Conservation (phyloP, 2,797 vertebrate species). For the Thunnus albacares region DNA sequence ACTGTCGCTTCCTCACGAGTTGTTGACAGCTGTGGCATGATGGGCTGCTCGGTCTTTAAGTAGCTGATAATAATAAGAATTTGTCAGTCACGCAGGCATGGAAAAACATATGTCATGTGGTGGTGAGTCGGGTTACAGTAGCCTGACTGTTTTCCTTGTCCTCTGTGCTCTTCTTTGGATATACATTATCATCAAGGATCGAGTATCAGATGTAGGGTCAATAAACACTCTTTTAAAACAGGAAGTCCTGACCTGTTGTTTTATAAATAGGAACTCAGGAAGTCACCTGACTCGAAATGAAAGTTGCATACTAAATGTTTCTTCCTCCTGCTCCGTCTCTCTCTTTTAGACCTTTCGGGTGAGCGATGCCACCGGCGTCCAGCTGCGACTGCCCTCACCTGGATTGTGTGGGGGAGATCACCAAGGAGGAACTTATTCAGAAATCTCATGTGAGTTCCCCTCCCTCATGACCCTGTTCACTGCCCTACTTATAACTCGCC, state of each 20-base stretch:
- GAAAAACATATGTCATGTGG: conserved; percentile 11
- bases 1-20: conserved; percentile 2
- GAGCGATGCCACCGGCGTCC: conserved; percentile 87
- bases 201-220: not conserved
- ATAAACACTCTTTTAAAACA: not conserved
- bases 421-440: conserved; percentile 97
- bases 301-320: conserved; percentile 12
- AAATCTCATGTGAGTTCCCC: conserved; percentile 94
- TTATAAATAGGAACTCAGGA: not conserved
- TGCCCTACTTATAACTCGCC: not conserved
- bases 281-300: conserved; percentile 1
- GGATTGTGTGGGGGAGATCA: conserved; percentile 97
- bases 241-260: conserved; percentile 10
- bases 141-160: conserved; percentile 25
- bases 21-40: conserved; percentile 31
- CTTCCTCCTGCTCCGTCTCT: not conserved
- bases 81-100: conserved; percentile 26
- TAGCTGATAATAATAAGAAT: conserved; percentile 45
- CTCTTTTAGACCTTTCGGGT: conserved; percentile 43
- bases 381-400: conserved; percentile 93
- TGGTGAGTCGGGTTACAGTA: conserved; percentile 43
- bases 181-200: not conserved
- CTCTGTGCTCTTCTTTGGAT: conserved; percentile 16
- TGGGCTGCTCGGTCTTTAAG: conserved; percentile 2
- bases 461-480: not conserved